Evolutionary conservation across 1,140 invertebrate species (phyloP).

Genomic region (Drosophila seguyi): DNA sequence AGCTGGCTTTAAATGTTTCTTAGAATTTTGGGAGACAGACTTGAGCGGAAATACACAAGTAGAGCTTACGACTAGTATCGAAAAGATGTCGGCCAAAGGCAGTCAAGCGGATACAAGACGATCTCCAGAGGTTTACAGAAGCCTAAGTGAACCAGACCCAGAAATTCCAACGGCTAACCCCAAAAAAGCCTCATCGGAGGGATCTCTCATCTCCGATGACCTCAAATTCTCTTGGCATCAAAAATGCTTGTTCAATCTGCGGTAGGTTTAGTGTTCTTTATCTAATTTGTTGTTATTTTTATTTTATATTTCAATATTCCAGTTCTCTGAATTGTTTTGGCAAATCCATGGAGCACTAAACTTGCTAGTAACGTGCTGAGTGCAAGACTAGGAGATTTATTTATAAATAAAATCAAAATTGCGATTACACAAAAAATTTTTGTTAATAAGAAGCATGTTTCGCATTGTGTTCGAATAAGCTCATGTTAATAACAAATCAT

Average conservation of each 20-base stretch:
- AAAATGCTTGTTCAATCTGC: slow-evolving; percentile 11
- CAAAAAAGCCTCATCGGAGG: not conserved
- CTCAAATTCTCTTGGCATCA: slow-evolving; percentile 6
- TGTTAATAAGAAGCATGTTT: no score
- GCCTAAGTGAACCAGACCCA: slow-evolving; percentile 5
- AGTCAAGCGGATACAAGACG: slow-evolving; percentile 3
- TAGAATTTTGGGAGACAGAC: not conserved
- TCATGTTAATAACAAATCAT: not conserved
- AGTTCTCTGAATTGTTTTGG: slow-evolving; percentile 8
- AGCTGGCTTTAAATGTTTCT: not conserved
- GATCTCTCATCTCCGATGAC: slow-evolving; percentile 1
- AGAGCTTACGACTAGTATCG: slow-evolving; percentile 7
- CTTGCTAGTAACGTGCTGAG: not conserved
- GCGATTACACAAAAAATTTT: not conserved
- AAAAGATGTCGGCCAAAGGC: slow-evolving; percentile 7
- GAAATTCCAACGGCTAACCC: no score
- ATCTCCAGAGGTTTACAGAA: slow-evolving; percentile 26
- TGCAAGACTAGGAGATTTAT: not conserved
- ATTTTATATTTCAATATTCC: not conserved
- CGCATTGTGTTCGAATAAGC: not conserved
- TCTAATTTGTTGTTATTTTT: not conserved
- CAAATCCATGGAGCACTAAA: not conserved
- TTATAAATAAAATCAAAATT: not conserved
- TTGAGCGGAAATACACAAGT: not conserved
- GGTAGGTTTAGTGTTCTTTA: not conserved